A percentile compares a stretch with the other conserved stretches of the same genome.
Conservation (phyloP, 1,140 invertebrate species). For the Euura lappo region DNA sequence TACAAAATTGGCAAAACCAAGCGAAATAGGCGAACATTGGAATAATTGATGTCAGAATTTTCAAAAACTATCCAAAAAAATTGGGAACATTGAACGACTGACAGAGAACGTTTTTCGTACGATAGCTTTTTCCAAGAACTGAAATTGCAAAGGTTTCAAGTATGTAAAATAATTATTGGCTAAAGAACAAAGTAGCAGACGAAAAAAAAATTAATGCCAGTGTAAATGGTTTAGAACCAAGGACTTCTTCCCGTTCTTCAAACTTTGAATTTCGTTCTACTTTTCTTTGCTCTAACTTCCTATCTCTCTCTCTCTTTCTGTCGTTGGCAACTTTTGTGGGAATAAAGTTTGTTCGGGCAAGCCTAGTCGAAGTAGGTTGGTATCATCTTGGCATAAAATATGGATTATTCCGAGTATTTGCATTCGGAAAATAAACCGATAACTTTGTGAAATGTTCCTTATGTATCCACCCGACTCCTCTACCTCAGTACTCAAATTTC, state of each 20-base stretch:
- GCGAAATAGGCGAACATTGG: too few species aligned
- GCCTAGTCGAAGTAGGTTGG: conserved; percentile 24
- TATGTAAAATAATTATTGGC: too few species aligned
- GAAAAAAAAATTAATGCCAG: too few species aligned
- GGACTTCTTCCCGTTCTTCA: background rate
- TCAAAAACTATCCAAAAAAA: too few species aligned
- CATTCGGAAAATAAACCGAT: conserved; percentile 57
- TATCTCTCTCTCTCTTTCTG: background rate
- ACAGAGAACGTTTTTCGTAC: too few species aligned
- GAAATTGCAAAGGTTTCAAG: too few species aligned
- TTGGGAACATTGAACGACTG: too few species aligned
- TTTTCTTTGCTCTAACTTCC: background rate
- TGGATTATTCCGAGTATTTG: conserved; percentile 60
- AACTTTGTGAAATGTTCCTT: conserved; percentile 33
- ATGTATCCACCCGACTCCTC: background rate
- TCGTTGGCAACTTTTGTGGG: conserved; percentile 36
- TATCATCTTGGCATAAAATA: conserved; percentile 56
- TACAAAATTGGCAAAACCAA: too few species aligned
- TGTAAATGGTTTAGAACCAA: background rate
- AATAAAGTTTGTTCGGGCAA: conserved; percentile 44
- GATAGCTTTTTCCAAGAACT: too few species aligned
- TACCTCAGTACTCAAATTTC: conserved; percentile 13
- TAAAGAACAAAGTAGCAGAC: too few species aligned
- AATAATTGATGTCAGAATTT: too few species aligned
- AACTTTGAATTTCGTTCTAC: conserved; percentile 4